Evolutionary conservation across 2,888 invertebrate species (phyloP), one percentile per base, ranked within the genome.

Genomic region (Gortyna flavago): DNA sequence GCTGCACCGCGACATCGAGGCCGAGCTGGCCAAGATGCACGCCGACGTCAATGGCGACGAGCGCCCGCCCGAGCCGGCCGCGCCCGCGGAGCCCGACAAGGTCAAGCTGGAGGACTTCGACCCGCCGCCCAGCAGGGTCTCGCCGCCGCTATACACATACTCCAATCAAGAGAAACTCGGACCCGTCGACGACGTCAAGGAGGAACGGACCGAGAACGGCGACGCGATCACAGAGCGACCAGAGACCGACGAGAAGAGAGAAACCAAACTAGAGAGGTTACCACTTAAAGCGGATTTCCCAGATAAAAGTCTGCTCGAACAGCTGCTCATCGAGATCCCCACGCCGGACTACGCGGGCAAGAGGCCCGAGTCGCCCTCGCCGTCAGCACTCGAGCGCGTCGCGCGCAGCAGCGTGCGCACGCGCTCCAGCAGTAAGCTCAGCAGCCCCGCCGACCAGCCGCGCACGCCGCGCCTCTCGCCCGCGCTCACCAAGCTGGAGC

Each of bases 251-350:
- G 91, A 90, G 72, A 85, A 87, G 75, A 64, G 75, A 29, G 94
- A 93, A 70, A 88, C 92, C 11, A 93, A 93, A 78, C 81, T 95
- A 8, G 96, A 96, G 84, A 92, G 96, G 89, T 82, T 95, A 75
- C 94, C 95, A 29, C 87, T 96, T 21, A 96, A 97, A 81, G 96
- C 96, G 38, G 96, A 96, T 88, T 97, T 95, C 86, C 97, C 95
- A 77, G 96, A 97, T 89, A 97, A 97, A 89, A 97, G 97, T 74
- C 92, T 98, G 70, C 95, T 98, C 64, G 98, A 98, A 90, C 98
- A 98, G 92, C 97, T 99, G 88, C 97, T 98, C 3, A 99, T 99
- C 88, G 99, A 99, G 93, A 99, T 99, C 88, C 99, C 99, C 8
- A 96, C 97, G 81, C 94, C 96, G 48, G 97, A 97, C 72, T 97